Conservation (phyloP, 2,888 invertebrate species). For the Cremastinae sp. region DNA sequence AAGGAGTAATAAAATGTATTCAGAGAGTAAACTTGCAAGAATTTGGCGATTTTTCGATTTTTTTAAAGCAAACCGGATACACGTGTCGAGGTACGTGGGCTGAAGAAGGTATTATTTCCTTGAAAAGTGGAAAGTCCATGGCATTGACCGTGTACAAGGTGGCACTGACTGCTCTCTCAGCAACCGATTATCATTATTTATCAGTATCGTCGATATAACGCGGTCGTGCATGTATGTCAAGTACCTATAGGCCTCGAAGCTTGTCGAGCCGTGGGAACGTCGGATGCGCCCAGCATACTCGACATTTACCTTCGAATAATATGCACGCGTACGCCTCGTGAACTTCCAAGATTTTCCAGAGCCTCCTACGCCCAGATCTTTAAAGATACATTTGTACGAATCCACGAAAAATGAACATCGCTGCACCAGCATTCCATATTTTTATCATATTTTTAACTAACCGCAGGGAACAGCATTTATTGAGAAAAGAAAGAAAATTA, state of each 20-base stretch:
- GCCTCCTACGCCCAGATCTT: neutral
- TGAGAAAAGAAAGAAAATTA: too few species aligned
- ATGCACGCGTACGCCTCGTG: constrained; percentile 15
- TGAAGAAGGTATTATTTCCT: constrained; percentile 49
- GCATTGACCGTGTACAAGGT: constrained; percentile 62
- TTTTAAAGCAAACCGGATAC: constrained; percentile 47
- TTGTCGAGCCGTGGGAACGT: constrained; percentile 46
- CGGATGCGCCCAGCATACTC: constrained; percentile 32
- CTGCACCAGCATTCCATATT: too few species aligned
- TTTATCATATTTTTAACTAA: too few species aligned
- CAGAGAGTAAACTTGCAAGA: constrained; percentile 29
- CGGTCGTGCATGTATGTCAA: constrained; percentile 49
- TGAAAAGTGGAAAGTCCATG: constrained; percentile 54
- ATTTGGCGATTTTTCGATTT: constrained; percentile 12
- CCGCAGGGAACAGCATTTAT: too few species aligned
- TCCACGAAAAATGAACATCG: too few species aligned
- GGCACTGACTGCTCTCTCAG: constrained; percentile 34
- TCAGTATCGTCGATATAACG: constrained; percentile 48
- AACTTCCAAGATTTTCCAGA: constrained; percentile 23
- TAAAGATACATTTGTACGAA: neutral
- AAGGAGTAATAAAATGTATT: too few species aligned
- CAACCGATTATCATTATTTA: constrained; percentile 56
- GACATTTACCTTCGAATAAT: constrained; percentile 37
- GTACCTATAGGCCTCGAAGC: constrained; percentile 49
- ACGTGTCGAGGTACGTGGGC: constrained; percentile 31